Evolutionary conservation across 2,113 vertebrate genomes (phyloP).

Genomic region (Cygnus buccinator): DNA sequence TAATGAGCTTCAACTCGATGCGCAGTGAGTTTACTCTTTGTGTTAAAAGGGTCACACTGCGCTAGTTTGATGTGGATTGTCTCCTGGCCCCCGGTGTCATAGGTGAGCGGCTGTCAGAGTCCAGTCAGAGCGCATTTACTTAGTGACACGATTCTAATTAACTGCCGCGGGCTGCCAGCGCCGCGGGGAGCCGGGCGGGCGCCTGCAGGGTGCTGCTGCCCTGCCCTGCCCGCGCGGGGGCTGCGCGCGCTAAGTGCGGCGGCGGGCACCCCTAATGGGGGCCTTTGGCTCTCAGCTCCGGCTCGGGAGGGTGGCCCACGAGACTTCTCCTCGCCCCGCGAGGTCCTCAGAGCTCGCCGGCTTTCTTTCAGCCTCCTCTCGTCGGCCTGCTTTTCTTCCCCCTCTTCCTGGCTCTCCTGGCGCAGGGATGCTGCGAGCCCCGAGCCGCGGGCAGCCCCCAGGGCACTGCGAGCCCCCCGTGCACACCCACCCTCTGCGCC

Average conservation of each 20-base stretch:
- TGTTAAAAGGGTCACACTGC: conserved; percentile 97
- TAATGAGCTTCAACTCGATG: conserved; percentile 87
- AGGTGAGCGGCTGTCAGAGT: conserved; percentile 89
- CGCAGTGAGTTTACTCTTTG: conserved; percentile 84
- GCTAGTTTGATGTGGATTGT: conserved; percentile 91
- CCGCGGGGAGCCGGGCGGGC: conserved; percentile 60
- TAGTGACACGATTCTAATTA: conserved; percentile 99
- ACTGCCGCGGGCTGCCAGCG: conserved; percentile 86
- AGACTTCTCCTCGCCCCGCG: neutral
- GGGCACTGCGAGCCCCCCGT: neutral
- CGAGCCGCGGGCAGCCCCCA: neutral
- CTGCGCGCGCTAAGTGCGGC: neutral
- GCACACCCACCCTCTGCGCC: neutral
- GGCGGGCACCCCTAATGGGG: neutral
- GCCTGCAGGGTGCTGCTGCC: conserved; percentile 50
- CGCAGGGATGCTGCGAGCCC: neutral
- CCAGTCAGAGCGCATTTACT: conserved; percentile 94
- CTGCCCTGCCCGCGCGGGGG: neutral
- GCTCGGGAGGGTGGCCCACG: neutral
- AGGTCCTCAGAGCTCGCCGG: neutral
- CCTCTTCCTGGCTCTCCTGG: neutral
- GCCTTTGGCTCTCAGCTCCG: neutral
- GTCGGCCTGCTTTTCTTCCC: neutral
- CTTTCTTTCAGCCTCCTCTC: neutral
- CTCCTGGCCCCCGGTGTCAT: conserved; percentile 78